Conservation (phyloP, 2,888 invertebrate species). For the Cistogaster globosa region DNA sequence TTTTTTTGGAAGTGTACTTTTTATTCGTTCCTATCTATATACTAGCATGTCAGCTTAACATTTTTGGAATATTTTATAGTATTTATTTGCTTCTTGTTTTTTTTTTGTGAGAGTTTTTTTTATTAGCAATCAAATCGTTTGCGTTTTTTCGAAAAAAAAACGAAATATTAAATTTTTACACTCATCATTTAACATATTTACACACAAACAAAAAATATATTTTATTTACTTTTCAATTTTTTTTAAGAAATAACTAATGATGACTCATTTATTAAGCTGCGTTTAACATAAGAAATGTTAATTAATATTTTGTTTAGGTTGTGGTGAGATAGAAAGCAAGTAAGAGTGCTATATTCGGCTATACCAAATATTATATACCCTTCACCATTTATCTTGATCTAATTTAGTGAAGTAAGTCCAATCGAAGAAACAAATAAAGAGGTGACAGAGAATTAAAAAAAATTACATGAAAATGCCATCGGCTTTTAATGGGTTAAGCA, state of each 20-base stretch:
- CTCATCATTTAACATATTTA: conserved; percentile 38
- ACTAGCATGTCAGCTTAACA: neutral
- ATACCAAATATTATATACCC: no score
- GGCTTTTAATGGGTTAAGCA: no score
- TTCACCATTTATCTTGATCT: no score
- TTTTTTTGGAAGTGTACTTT: neutral
- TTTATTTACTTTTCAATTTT: neutral
- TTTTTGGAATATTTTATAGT: conserved; percentile 4
- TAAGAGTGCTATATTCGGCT: no score
- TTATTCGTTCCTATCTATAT: neutral
- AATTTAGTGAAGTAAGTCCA: no score
- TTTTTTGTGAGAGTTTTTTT: conserved; percentile 17
- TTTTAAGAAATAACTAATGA: conserved; percentile 23
- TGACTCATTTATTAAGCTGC: conserved; percentile 31
- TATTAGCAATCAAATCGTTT: conserved; percentile 33
- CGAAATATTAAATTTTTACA: neutral
- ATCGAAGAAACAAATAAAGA: no score
- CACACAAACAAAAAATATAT: conserved; percentile 31
- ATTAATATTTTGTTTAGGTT: neutral
- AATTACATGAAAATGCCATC: no score
- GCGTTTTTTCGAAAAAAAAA: neutral
- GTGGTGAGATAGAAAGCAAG: no score
- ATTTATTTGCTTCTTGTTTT: neutral
- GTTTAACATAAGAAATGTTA: conserved; percentile 35
- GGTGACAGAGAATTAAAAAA: no score